Conservation (phyloP, 2,797 vertebrate species). For the Myotis planiceps region DNA sequence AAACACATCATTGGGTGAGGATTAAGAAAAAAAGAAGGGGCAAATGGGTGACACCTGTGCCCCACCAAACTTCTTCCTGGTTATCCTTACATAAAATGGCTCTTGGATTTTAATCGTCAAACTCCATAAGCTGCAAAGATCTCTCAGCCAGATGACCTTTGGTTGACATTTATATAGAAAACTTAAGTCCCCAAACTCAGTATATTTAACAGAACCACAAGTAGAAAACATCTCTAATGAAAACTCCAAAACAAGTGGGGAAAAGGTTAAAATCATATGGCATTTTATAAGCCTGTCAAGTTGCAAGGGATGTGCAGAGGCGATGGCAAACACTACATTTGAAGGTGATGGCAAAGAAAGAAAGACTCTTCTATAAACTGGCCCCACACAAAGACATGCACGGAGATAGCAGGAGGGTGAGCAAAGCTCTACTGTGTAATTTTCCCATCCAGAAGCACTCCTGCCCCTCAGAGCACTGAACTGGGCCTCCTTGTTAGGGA, state of each 20-base stretch:
- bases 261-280: background rate
- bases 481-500: accelerated
- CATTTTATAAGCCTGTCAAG: background rate
- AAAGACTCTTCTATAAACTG: background rate
- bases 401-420: background rate
- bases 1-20: background rate
- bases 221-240: background rate
- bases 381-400: background rate
- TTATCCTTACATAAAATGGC: background rate
- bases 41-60: background rate
- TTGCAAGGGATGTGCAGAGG: background rate
- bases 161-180: background rate
- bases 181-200: background rate
- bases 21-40: background rate
- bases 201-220: background rate
- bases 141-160: background rate
- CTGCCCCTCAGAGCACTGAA: background rate
- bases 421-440: background rate
- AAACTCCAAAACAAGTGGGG: background rate
- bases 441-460: background rate
- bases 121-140: background rate
- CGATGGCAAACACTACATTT: accelerated
- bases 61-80: background rate
- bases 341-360: background rate
- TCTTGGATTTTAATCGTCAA: background rate